A percentile compares a stretch with the other conserved stretches of the same genome.
Conservation (phyloP, 2,888 invertebrate genomes). For the Amphipoea oculea region DNA sequence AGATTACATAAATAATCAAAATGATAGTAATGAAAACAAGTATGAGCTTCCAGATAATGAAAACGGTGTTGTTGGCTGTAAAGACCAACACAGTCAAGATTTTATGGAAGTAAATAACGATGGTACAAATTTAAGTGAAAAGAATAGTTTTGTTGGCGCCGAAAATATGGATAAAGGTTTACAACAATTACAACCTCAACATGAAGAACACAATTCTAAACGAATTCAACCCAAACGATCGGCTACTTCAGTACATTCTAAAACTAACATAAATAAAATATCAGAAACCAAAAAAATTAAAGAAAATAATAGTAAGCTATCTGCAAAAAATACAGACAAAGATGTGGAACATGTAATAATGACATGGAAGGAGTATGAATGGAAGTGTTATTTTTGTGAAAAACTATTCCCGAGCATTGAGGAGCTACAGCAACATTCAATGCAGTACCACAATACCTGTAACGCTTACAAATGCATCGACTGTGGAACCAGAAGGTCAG, state of each 20-base stretch:
- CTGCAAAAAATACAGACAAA: constrained; percentile 37
- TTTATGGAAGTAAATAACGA: no score
- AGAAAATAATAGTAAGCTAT: background rate
- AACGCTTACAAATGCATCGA: constrained; percentile 92
- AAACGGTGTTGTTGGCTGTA: no score
- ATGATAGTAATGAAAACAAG: background rate
- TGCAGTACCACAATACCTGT: constrained; percentile 90
- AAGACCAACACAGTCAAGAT: no score
- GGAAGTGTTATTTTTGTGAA: constrained; percentile 80
- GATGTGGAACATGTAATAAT: constrained; percentile 73
- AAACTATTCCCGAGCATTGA: constrained; percentile 75
- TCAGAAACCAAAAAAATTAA: background rate
- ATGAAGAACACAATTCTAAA: background rate
- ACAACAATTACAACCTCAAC: background rate
- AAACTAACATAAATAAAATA: constrained; percentile 1
- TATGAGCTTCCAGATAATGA: no score
- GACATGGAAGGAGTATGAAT: constrained; percentile 79
- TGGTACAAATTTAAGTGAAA: no score
- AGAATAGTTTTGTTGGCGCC: no score
- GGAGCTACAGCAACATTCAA: constrained; percentile 90
- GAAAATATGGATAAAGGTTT: background rate
- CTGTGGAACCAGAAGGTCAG: constrained; percentile 82
- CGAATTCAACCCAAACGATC: background rate
- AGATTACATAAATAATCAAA: background rate
- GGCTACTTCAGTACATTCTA: background rate